Conservation (phyloP, 1,140 invertebrate species). For the Telenomus remus region DNA sequence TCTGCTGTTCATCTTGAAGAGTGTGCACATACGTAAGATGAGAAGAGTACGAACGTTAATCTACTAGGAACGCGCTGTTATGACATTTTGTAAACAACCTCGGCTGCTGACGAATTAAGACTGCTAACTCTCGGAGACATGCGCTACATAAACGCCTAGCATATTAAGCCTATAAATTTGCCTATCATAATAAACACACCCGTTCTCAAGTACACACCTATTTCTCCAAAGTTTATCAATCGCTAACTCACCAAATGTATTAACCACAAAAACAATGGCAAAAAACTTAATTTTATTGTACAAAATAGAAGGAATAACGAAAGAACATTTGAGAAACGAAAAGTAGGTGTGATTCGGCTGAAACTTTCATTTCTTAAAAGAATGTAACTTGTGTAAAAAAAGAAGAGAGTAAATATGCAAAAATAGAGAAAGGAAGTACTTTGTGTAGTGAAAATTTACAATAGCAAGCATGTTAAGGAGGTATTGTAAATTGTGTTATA, state of each 20-base stretch:
- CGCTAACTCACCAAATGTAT: conserved; percentile 30
- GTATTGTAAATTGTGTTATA: conserved; percentile 37
- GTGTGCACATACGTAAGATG: conserved; percentile 56
- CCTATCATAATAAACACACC: conserved; percentile 63
- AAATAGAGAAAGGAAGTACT: conserved; percentile 22
- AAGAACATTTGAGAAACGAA: no score
- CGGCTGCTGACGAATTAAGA: conserved; percentile 61
- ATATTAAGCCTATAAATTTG: conserved; percentile 70
- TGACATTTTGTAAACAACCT: conserved; percentile 67
- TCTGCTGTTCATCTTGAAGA: conserved; percentile 50
- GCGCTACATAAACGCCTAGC: conserved; percentile 65
- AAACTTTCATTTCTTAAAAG: no score
- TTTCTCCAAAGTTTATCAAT: conserved; percentile 45
- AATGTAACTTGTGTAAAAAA: neutral
- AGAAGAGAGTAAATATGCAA: conserved; percentile 10
- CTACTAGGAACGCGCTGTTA: conserved; percentile 65
- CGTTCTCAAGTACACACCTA: conserved; percentile 30
- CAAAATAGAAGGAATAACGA: no score
- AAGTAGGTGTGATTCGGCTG: no score
- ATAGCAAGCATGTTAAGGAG: neutral
- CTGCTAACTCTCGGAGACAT: conserved; percentile 56
- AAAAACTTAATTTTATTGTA: no score
- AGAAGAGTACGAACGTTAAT: conserved; percentile 65
- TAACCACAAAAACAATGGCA: neutral
- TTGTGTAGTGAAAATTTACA: conserved; percentile 14